Base-by-base conservation (phyloP, 1,140 invertebrate genomes). In the Nixonia krombeini region DNA sequence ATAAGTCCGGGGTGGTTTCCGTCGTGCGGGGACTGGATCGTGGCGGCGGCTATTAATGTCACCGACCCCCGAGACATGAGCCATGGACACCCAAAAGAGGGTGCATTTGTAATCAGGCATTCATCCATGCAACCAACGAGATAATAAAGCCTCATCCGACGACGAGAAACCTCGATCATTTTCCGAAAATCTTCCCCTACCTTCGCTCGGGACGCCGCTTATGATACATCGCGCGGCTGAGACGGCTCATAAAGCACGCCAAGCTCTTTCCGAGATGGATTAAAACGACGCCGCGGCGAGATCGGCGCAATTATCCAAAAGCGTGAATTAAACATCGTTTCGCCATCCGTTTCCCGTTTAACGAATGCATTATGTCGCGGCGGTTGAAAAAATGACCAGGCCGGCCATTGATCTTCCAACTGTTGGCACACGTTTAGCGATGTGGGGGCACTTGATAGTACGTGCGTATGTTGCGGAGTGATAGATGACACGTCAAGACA, bases 381-480 rank as follows among this genome's bases (percentile, higher is more conserved):
- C 9, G 33, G 16, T 5, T 31, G 53, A 55, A 66, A 50, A 59
- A 45, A 29, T n/a, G 38, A 5, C 2, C 38, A 17, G 10, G 18
- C 10, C 23, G 16, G 17, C 58, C 47, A 69, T 63, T 69, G 66
- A 63, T 69, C 62, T 63, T 44, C 38, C 50, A 63, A 59, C 66
- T 69, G 66, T 59, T 69, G 58, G 53, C 55, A 56, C 50, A 51
- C 53, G 65, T 52, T 69, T 57, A 46, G 51, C 37, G 16, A 38
- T 42, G 64, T 67, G 40, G 9, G 38, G 28, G 35, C 37, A 63
- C 49, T 63, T 70, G 59, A 59, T 25, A 56, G 45, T 64, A 59
- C 72, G 67, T 44, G 70, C 75, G 67, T 76, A 74, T 50, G 74
- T 73, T 75, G 28, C 57, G 23, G 51, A 75, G 76, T 77, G 76